Conservation (phyloP, 2,888 invertebrate species). For the Tetheella fluctuosa region DNA sequence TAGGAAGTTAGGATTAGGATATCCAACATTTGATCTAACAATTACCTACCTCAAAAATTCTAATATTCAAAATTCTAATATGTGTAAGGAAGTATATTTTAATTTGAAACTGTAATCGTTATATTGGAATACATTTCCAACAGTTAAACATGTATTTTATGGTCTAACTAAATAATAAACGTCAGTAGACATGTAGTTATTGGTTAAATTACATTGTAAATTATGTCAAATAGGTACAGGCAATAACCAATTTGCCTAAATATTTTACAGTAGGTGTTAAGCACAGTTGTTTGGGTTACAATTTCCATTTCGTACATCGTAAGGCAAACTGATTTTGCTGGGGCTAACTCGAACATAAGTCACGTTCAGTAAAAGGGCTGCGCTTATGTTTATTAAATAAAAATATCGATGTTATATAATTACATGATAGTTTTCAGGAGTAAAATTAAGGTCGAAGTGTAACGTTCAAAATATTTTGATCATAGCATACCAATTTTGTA, state of each 20-base stretch:
- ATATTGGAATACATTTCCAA: neutral
- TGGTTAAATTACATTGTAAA: slow-evolving; percentile 7
- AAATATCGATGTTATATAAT: too few relatives aligned
- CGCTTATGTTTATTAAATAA: too few relatives aligned
- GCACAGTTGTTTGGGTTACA: slow-evolving; percentile 36
- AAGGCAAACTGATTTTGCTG: slow-evolving; percentile 22
- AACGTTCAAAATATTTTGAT: too few relatives aligned
- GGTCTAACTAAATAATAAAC: slow-evolving; percentile 2
- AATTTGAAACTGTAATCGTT: too few relatives aligned
- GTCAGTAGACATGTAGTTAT: neutral
- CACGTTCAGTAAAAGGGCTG: slow-evolving; percentile 33
- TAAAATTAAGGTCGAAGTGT: neutral
- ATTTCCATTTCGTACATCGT: slow-evolving; percentile 42
- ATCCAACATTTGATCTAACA: too few relatives aligned
- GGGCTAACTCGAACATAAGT: slow-evolving; percentile 34
- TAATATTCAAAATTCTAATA: too few relatives aligned
- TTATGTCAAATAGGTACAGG: slow-evolving; percentile 12
- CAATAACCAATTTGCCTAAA: slow-evolving; percentile 25
- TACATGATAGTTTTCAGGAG: too few relatives aligned
- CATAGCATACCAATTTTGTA: too few relatives aligned
- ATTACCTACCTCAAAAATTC: too few relatives aligned
- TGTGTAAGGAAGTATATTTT: too few relatives aligned
- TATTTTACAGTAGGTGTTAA: slow-evolving; percentile 23
- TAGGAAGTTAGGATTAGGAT: too few relatives aligned
- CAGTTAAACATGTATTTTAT: neutral